phyloP scores from a whole-genome alignment of 2,888 invertebrate species.

The Petrolisthes cinctipes region DNA sequence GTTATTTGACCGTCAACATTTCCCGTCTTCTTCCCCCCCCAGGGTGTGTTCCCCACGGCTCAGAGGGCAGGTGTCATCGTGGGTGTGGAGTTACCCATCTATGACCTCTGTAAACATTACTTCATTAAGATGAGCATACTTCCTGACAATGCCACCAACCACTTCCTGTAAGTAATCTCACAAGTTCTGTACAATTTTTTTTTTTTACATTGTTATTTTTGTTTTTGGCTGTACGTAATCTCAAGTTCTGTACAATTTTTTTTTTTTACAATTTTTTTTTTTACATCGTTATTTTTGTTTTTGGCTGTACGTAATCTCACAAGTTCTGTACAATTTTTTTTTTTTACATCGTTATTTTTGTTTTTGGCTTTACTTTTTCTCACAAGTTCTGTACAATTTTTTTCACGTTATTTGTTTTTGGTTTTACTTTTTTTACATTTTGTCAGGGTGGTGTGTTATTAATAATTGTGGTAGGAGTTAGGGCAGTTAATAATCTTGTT shows the following conservation, averaged over 20 bases:
- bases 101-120: constrained; percentile 86
- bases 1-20: not conserved
- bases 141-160: constrained; percentile 86
- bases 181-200: not conserved
- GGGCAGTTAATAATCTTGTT: not conserved
- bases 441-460: not conserved
- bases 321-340: not conserved
- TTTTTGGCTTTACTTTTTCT: constrained; percentile 1
- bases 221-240: constrained; percentile 68
- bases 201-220: constrained; percentile 25
- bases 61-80: constrained; percentile 94
- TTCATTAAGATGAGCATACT: constrained; percentile 74
- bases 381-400: not conserved
- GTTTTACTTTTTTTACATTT: not conserved
- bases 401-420: constrained; percentile 18
- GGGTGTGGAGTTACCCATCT: constrained; percentile 92
- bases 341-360: constrained; percentile 24
- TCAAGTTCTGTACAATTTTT: not conserved
- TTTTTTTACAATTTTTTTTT: too few species aligned
- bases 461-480: not conserved
- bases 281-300: constrained; percentile 22
- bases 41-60: constrained; percentile 92
- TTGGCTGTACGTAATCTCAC: constrained; percentile 76
- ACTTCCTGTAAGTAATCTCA: constrained; percentile 80
- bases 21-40: constrained; percentile 55